Percentiles rank a stretch among this genome's conserved stretches.
These are phyloP conservation scores for Drosophila meridiana DNA, from an alignment of 2,888 invertebrate genomes.

Conservation along the genomic window DNA sequence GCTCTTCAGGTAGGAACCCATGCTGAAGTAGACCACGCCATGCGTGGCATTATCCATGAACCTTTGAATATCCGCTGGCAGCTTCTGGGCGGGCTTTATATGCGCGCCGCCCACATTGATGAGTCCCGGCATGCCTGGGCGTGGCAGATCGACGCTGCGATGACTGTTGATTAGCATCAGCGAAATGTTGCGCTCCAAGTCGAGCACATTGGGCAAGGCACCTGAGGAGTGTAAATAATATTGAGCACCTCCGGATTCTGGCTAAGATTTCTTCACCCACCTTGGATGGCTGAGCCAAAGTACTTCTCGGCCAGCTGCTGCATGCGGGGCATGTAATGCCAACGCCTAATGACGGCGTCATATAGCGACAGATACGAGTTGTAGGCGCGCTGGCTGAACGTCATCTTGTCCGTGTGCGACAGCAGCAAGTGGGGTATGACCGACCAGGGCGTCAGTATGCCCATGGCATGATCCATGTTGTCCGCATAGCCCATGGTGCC, in stretches of 20 bases:
- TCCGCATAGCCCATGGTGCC: conserved; percentile 85
- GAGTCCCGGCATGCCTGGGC: conserved; percentile 85
- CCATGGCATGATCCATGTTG: conserved; percentile 85
- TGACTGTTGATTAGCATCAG: conserved; percentile 86
- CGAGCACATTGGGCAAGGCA: conserved; percentile 83
- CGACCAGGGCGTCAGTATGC: conserved; percentile 83
- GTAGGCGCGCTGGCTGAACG: conserved; percentile 82
- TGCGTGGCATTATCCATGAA: conserved; percentile 84
- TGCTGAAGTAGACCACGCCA: conserved; percentile 85
- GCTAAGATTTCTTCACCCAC: conserved; percentile 44
- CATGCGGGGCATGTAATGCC: conserved; percentile 83
- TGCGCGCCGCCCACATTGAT: conserved; percentile 84
- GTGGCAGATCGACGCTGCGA: conserved; percentile 85
- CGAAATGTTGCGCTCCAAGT: conserved; percentile 86
- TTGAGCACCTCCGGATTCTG: not conserved
- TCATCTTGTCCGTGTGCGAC: conserved; percentile 84
- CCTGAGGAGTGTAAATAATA: conserved; percentile 45
- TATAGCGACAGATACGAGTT: conserved; percentile 83
- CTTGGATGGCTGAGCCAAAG: conserved; percentile 71
- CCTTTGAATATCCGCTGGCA: conserved; percentile 80
- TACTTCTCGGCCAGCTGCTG: conserved; percentile 83
- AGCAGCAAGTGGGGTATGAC: conserved; percentile 82
- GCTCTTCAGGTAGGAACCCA: conserved; percentile 85
- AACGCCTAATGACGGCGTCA: conserved; percentile 79
- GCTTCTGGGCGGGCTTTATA: conserved; percentile 77